Base-by-base conservation (phyloP, 2,888 invertebrate genomes). In the Archips crataeganus region DNA sequence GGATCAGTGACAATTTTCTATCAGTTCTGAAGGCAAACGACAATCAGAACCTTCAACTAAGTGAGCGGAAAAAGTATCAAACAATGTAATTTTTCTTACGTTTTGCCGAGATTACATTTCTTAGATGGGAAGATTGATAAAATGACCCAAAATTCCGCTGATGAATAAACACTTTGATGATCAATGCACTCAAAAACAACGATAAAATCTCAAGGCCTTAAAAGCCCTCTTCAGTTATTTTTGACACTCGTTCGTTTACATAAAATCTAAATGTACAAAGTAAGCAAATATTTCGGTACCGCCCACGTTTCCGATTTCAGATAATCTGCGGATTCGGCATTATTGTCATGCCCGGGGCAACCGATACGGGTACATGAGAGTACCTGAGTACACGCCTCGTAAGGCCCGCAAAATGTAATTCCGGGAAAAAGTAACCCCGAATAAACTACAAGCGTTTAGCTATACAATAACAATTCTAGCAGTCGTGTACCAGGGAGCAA, bases 381-480 rank as follows among this genome's bases (percentile, higher is more conserved):
- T 4, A 2, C n/a, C 23, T 47, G 47, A 54, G 45, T 65, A 65
- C 64, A 11, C 70, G 34, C 65, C 23, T 66, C 70, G 70, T 70
- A 60, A 49, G 64, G n/a, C 61, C 66, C 63, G 32, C 68, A 39
- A 39, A 72, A 72, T 72, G 62, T 67, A 57, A 67, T 68, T 68
- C 54, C 57, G 32, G 39, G 47, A 62, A 67, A 71, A 63, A 72
- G 49, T 49, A 65, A 66, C 65, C 23, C 59, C 49, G n/a, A 69
- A 69, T 66, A 70, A 70, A 66, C 51, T 67, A 69, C 73, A 54
- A 69, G 64, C 64, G 49, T 68, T 34, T 59, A 45, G 69, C 70
- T 61, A 65, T 75, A 71, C 71, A 59, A 71, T 71, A 71, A 71
- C 75, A 75, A 71, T 71, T 59, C 49, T 39, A 67, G 67, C 42